Evolutionary conservation across 2,888 invertebrate species (phyloP), one percentile per base, ranked within the genome.

Genomic region (Smittia sp.): DNA sequence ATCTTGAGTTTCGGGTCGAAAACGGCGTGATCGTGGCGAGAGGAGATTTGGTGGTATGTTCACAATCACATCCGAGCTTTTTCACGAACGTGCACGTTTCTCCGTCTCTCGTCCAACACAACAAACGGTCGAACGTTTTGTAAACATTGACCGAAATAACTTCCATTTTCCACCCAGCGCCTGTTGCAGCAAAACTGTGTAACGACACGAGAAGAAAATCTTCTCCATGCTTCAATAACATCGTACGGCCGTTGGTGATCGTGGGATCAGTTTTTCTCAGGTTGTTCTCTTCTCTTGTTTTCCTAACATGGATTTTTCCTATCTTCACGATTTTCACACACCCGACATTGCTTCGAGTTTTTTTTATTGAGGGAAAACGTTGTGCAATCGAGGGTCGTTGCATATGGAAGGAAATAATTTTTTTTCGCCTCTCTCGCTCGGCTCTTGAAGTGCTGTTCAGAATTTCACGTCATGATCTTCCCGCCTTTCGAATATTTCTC

Each of bases 281-380:
- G 25, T 27, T 66, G 13, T 32, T 66, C 46, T 69, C 52, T 41
- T 69, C 27, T 69, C 54, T 69, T 41, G 41, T 67, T 67, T 67
- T 22, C 69, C 69, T 27, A 54, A 69, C 25, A 69, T 69, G 69
- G 69, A 69, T 69, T 69, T 69, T 69, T 69, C 69, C 54, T n/a
- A 46, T 58, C 9, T 11, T 18, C 58, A 22, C 58, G 18, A 41
- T 27, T 54, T 67, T 67, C 41, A 22, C 41, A 39, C 58, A 22
- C 15, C 22, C 58, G 58, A 1, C 13, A 15, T 46, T 6, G 24
- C 22, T 22, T 68, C 9, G 1, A 22, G n/a, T 68, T 9, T 67
- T 20, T 39, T 3, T 7, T n/a, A 2, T 27, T 65, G 9, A 32
- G 13, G 18, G 65, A 32, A 24, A 25, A 25, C 18, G 32, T 46